Evolutionary conservation across 2,113 vertebrate genomes (phyloP).

Genomic region (Formicarius rufipectus): DNA sequence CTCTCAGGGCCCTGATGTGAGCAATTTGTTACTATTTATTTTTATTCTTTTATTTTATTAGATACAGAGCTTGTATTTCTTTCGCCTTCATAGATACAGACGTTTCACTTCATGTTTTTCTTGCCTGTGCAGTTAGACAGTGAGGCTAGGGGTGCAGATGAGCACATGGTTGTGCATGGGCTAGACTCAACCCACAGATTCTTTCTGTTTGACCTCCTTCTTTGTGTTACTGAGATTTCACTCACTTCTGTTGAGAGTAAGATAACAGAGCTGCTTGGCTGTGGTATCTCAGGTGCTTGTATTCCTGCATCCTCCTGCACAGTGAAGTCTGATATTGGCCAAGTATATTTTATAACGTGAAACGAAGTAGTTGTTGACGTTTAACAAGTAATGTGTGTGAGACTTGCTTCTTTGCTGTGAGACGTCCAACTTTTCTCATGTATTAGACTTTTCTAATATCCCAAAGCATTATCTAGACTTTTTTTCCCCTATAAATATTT

Average conservation of each 20-base stretch:
- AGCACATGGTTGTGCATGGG: too few relatives aligned
- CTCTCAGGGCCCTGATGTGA: neutral
- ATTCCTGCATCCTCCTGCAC: neutral
- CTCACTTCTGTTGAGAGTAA: neutral
- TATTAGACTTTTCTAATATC: slow-evolving; percentile 35
- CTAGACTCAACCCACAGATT: neutral
- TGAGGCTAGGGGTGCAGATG: neutral
- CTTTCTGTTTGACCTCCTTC: neutral
- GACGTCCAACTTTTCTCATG: slow-evolving; percentile 25
- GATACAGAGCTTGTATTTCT: neutral
- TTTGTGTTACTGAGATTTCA: neutral
- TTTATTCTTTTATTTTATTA: neutral
- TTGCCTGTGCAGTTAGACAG: neutral
- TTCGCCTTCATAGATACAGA: neutral
- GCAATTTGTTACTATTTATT: neutral
- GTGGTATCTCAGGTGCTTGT: neutral
- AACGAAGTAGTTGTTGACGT: neutral
- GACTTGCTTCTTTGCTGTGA: neutral
- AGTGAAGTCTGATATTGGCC: neutral
- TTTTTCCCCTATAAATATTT: neutral
- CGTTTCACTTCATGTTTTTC: neutral
- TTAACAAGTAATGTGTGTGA: neutral
- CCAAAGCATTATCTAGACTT: slow-evolving; percentile 3
- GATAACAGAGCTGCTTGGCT: slow-evolving; percentile 19
- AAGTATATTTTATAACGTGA: slow-evolving; percentile 25